These are phyloP conservation scores for Paramormyrops hopkinsi DNA, from an alignment of 2,797 vertebrate species.

Conservation along the genomic window DNA sequence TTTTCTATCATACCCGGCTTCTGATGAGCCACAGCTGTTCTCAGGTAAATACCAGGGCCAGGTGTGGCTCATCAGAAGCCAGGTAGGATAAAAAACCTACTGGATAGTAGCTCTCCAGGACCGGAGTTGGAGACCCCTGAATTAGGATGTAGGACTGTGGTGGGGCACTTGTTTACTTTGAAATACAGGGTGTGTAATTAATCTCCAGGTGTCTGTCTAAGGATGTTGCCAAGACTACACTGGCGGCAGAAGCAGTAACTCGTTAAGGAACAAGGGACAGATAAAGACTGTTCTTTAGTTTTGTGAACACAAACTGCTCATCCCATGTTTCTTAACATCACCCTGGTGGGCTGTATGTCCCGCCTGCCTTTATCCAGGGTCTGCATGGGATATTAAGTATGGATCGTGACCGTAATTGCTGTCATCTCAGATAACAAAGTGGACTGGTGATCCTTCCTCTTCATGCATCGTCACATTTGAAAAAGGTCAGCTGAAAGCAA, in stretches of 20 bases:
- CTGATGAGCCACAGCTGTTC: no score
- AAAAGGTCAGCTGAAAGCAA: not conserved
- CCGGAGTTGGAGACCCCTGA: not conserved
- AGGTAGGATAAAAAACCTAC: no score
- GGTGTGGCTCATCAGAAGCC: no score
- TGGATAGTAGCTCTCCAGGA: no score
- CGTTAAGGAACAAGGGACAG: slow-evolving; percentile 42
- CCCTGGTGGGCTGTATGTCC: slow-evolving; percentile 74
- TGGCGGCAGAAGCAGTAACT: slow-evolving; percentile 74
- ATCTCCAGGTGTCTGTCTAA: slow-evolving; percentile 78
- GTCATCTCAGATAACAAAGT: slow-evolving; percentile 82
- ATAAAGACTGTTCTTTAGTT: slow-evolving; percentile 67
- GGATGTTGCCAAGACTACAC: slow-evolving; percentile 91
- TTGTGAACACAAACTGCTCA: not conserved
- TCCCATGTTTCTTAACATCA: slow-evolving; percentile 83
- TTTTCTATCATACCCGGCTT: no score
- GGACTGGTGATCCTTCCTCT: slow-evolving; percentile 75
- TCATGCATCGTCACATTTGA: not conserved
- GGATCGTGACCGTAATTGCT: slow-evolving; percentile 66
- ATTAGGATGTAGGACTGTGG: not conserved
- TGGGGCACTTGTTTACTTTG: not conserved
- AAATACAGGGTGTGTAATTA: not conserved
- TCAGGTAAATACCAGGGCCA: no score
- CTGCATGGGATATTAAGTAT: slow-evolving; percentile 56
- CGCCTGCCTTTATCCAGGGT: slow-evolving; percentile 92